Percentiles rank a stretch among this genome's conserved stretches.
These are phyloP conservation scores for Cetoscarus ocellatus DNA, from an alignment of 2,797 vertebrate genomes.

Conservation along the genomic window DNA sequence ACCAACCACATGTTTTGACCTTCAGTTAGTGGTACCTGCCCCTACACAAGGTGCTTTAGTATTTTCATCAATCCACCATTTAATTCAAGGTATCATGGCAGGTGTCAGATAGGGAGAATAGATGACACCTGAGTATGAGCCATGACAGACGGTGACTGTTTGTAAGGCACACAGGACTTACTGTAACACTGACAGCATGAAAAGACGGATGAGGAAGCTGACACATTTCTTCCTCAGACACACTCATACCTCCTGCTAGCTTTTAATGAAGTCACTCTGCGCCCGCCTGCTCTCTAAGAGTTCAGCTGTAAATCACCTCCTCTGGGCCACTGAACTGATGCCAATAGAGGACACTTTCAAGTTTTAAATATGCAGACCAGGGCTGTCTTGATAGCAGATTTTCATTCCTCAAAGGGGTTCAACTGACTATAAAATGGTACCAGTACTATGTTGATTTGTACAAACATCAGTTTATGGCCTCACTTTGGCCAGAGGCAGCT, in stretches of 20 bases:
- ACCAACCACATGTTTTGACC: slow-evolving; percentile 48
- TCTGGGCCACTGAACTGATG: slow-evolving; percentile 33
- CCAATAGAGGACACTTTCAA: slow-evolving; percentile 56
- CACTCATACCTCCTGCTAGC: slow-evolving; percentile 32
- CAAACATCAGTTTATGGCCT: no score
- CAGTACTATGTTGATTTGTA: no score
- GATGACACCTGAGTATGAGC: slow-evolving; percentile 41
- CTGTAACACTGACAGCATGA: slow-evolving; percentile 71
- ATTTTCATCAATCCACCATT: slow-evolving; percentile 39
- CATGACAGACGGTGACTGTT: slow-evolving; percentile 33
- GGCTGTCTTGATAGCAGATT: no score
- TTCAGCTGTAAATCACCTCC: slow-evolving; percentile 70
- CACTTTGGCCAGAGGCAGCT: no score
- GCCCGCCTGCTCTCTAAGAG: slow-evolving; percentile 59
- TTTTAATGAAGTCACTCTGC: slow-evolving; percentile 79
- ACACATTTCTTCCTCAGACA: slow-evolving; percentile 48
- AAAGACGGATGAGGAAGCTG: slow-evolving; percentile 58
- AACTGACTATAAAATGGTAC: no score
- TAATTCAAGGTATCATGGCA: slow-evolving; percentile 41
- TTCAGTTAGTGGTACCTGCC: slow-evolving; percentile 41
- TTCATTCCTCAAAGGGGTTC: no score
- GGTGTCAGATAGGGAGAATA: slow-evolving; percentile 63
- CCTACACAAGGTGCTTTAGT: slow-evolving; percentile 25
- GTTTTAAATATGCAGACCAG: slow-evolving; percentile 48
- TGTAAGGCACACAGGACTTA: slow-evolving; percentile 39